These are phyloP conservation scores for Neotoma lepida DNA, from an alignment of 2,113 vertebrate genomes.

Conservation along the genomic window DNA sequence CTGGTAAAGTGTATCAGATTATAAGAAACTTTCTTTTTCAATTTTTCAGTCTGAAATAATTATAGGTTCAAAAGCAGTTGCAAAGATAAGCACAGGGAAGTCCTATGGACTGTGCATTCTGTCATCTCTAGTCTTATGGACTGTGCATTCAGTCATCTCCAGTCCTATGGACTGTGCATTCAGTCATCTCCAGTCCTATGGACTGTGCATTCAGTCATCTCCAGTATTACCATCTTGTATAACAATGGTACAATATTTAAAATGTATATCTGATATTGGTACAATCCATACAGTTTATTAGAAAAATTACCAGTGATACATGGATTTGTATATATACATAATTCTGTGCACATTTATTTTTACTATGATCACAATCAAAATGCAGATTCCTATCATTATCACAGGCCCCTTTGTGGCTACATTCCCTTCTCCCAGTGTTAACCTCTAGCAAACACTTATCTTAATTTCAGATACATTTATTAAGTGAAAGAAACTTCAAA, in stretches of 20 bases:
- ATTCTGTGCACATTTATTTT: background rate
- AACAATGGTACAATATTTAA: slow-evolving; percentile 12
- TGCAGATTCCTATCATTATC: background rate
- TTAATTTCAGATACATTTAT: background rate
- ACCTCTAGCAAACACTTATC: background rate
- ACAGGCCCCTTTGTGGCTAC: background rate
- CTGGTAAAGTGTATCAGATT: background rate
- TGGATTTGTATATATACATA: background rate
- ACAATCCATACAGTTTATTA: slow-evolving; percentile 8
- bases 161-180: no score
- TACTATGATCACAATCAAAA: background rate
- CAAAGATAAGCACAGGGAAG: slow-evolving; percentile 7
- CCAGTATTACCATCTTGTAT: background rate
- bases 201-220: background rate
- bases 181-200: background rate
- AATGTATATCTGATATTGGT: background rate
- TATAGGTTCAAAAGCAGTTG: slow-evolving; percentile 13
- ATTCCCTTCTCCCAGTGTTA: background rate
- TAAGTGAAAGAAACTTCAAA: slow-evolving; percentile 29
- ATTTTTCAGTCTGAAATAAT: slow-evolving; percentile 27
- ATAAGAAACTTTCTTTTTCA: slow-evolving; percentile 23
- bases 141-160: background rate
- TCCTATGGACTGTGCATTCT: background rate
- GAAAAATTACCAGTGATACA: background rate
- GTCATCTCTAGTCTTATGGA: no score